Conservation (phyloP, 1,140 invertebrate species). For the Dinoponera quadriceps region DNA sequence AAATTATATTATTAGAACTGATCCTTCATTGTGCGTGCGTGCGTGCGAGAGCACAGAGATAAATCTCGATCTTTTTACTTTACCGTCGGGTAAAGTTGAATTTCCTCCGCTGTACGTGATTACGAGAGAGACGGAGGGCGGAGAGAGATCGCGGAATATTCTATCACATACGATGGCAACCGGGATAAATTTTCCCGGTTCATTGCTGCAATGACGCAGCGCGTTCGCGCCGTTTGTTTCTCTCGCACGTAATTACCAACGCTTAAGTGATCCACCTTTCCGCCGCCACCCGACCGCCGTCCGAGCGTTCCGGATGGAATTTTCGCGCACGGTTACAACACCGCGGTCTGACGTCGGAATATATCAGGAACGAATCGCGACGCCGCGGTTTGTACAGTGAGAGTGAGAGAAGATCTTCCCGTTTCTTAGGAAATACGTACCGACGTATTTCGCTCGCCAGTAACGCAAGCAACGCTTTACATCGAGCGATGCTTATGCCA, state of each 20-base stretch:
- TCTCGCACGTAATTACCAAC: constrained; percentile 23
- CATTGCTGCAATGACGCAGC: constrained; percentile 18
- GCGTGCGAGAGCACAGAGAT: not conserved
- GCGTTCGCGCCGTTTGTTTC: constrained; percentile 48
- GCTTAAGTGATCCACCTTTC: not conserved
- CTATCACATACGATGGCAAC: not conserved
- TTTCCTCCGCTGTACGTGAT: constrained; percentile 40
- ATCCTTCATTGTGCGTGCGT: too few relatives aligned
- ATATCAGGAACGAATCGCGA: not conserved
- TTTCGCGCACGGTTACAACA: not conserved
- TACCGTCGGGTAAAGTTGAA: constrained; percentile 34
- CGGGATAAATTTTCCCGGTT: constrained; percentile 29
- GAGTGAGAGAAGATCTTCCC: too few relatives aligned
- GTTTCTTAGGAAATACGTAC: too few relatives aligned
- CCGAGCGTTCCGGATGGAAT: not conserved
- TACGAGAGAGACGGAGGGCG: too few relatives aligned
- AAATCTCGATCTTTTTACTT: constrained; percentile 34
- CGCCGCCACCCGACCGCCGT: not conserved
- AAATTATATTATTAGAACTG: too few relatives aligned
- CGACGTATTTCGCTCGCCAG: too few relatives aligned
- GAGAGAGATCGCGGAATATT: constrained; percentile 16
- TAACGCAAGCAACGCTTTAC: too few relatives aligned
- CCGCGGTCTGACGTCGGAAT: not conserved
- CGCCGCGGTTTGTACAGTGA: too few relatives aligned
- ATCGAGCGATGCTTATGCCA: too few relatives aligned